These are phyloP conservation scores for Greenwoodochromis staneri DNA, from an alignment of 2,113 vertebrate species.

Conservation along the genomic window DNA sequence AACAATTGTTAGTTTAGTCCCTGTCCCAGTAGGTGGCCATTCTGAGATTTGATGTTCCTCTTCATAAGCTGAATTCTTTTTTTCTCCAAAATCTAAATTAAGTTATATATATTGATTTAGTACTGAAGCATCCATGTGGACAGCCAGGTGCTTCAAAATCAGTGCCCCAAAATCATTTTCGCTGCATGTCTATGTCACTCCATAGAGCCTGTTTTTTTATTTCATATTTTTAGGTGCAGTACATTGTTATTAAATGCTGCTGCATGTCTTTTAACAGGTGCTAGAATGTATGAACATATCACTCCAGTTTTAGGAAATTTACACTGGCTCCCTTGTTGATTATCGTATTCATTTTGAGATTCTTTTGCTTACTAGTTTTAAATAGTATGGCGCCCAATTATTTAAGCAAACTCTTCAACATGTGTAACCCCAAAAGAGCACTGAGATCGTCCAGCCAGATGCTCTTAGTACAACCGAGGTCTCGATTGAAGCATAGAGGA, in stretches of 20 bases:
- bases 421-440: not conserved
- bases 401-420: not conserved
- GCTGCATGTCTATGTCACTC: not conserved
- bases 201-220: not conserved
- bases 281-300: not conserved
- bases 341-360: not conserved
- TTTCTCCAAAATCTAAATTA: not conserved
- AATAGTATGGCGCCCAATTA: not conserved
- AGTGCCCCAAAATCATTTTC: not conserved
- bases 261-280: not conserved
- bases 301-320: not conserved
- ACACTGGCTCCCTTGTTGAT: not conserved
- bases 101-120: not conserved
- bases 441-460: not conserved
- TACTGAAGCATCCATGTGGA: not conserved
- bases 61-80: not conserved
- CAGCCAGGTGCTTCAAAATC: not conserved
- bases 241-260: not conserved
- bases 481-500: not conserved
- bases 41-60: not conserved
- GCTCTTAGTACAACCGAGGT: not conserved
- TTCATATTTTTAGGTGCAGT: not conserved
- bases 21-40: not conserved
- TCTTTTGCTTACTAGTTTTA: not conserved
- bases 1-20: not conserved